Base-by-base conservation (phyloP, 2,888 invertebrate genomes). In the Atethmia centrago region DNA sequence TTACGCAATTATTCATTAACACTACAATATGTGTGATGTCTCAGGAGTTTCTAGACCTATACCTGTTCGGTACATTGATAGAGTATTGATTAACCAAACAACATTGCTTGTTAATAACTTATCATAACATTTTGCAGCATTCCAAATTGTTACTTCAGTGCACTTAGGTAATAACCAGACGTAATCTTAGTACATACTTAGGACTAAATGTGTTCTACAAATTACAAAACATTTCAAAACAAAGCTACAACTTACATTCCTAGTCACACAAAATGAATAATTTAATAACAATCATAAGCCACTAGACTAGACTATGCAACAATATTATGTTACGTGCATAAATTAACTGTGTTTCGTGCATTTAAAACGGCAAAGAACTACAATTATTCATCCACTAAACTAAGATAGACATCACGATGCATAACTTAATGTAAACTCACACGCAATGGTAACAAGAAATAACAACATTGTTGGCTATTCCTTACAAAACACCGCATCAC, bases 1-100 rank as follows among this genome's bases (percentile, higher is more conserved):
- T 85, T 88, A 82, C 77, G 85, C 81, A 88, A 89, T 72, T 59
- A 71, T 79, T 83, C 80, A 85, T 84, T 72, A 85, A 72, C 71
- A 61, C 53, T 47, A 25, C 71, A 59, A 36, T 55, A 40, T 16
- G 25, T 73, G 66, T 79, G 55, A 74, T 58, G 72, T 72, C 58
- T 67, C 31, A 45, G 36, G 51, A 80, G 65, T 66, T 77, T 77
- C 59, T 70, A 40, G 59, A 71, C 47, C 21, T 49, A 10, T 21
- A 31, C 36, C 49, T 25, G 42, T 77, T 69, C 56, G 3, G 31
- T 19, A 28, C 25, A 58, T 40, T 51, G 28, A 21, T 47, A 28
- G 62, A 49, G 65, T 66, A 71, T 76, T 53, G 40, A 25, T 61
- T 31, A 14, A 66, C 47, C 51, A 51, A 47, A 47, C 47, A 21